phyloP scores from a whole-genome alignment of 2,113 vertebrate genomes.

The Drymodes brunneopygia region DNA sequence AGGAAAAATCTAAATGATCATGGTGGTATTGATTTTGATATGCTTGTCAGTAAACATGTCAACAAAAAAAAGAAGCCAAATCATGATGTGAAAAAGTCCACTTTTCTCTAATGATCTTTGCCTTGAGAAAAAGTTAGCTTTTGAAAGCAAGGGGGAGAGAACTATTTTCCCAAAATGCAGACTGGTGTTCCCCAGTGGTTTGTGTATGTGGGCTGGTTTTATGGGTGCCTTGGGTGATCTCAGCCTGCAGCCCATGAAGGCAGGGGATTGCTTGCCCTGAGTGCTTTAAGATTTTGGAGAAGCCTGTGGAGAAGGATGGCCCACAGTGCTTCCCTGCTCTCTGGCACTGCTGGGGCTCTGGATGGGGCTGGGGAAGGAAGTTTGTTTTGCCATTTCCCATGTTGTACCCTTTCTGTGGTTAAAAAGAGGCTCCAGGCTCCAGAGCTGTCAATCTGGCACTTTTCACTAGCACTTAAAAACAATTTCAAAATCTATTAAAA shows the following conservation, averaged over 20 bases:
- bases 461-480: slow-evolving; percentile 42
- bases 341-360: not conserved
- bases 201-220: not conserved
- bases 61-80: not conserved
- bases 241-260: not conserved
- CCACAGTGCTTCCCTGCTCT: not conserved
- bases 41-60: not conserved
- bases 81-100: not conserved
- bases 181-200: not conserved
- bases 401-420: not conserved
- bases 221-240: not conserved
- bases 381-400: not conserved
- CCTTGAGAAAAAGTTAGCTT: not conserved
- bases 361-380: not conserved
- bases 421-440: slow-evolving; percentile 2
- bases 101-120: not conserved
- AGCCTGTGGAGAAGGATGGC: not conserved
- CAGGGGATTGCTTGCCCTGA: not conserved
- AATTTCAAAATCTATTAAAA: not conserved
- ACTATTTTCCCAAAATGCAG: accelerated
- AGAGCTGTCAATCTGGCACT: slow-evolving; percentile 49
- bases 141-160: not conserved
- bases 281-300: accelerated
- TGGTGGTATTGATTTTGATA: not conserved
- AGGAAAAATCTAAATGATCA: not conserved